Evolutionary conservation across 2,113 vertebrate species (phyloP).

Genomic region (Neodontobutis hainanensis): DNA sequence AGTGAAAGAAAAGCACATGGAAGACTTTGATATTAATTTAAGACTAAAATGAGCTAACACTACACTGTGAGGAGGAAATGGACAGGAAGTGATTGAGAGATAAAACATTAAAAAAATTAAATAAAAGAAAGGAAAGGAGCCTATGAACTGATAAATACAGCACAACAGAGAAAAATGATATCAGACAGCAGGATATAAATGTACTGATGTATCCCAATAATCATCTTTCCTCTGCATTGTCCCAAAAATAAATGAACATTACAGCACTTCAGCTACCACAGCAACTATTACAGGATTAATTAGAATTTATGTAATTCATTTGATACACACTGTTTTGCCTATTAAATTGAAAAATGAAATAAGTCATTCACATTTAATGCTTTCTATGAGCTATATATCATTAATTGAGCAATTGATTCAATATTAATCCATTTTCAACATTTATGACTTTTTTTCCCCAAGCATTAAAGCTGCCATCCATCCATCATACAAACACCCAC

Average conservation of each 20-base stretch:
- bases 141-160: conserved; percentile 52
- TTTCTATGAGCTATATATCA: conserved; percentile 34
- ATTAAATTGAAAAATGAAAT: conserved; percentile 46
- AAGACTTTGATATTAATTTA: conserved; percentile 64
- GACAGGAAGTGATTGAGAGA: conserved; percentile 62
- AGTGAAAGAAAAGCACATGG: conserved; percentile 44
- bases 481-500: conserved; percentile 8
- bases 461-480: background rate
- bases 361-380: conserved; percentile 51
- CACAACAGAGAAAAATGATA: conserved; percentile 42
- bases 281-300: conserved; percentile 34
- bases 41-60: conserved; percentile 74
- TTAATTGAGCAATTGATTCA: conserved; percentile 34
- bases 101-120: conserved; percentile 66
- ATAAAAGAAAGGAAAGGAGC: conserved; percentile 44
- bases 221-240: conserved; percentile 14
- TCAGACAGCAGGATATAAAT: conserved; percentile 53
- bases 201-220: conserved; percentile 38
- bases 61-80: conserved; percentile 72
- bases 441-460: conserved; percentile 17
- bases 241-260: conserved; percentile 14
- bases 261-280: background rate
- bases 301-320: conserved; percentile 49
- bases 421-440: conserved; percentile 21
- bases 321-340: conserved; percentile 32